Evolutionary conservation across 92 coral and sea anemone genomes (phyloP), one percentile per base, ranked within the genome.

Genomic region (Pocillopora grandis): DNA sequence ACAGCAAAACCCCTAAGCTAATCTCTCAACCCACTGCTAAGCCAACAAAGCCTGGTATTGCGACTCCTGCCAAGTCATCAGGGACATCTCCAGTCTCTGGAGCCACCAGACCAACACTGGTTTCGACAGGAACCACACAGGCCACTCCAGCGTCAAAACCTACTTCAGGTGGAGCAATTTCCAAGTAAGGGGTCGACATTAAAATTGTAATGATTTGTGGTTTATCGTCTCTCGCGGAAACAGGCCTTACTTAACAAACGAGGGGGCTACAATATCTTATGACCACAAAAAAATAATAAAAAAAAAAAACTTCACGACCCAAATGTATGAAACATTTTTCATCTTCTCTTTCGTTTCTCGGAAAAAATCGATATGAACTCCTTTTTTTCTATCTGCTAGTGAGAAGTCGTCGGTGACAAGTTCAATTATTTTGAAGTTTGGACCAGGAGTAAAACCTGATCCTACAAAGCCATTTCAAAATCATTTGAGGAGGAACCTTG

Each of bases 391-490:
- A 20, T 56, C 49, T n/a, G 15, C 55, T 52, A 83, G 86, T 12
- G 73, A 33, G 63, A 83, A 63, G 64, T 49, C 86, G 55, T 36
- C 82, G 3, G 86, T 92, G 35, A 87, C 87, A 5, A 80, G 76
- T 9, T 85, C 90, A 0, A 27, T 89, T 19, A 80, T 94, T 58
- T 78, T 94, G 27, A 94, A 90, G 82, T 94, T 94, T 59, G 92
- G 93, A 36, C 98, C 92, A n/a, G 91, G 88, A 72, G 88, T 85
- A 52, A 86, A 86, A 17, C 95, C 95, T 19, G 98, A 94, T 69
- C 98, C 98, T 3, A 94, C 98, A 55, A 69, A 80, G 42, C 95
- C 98, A 8, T 62, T 94, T 52, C 98, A 94, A 85, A 78, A 89
- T 35, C 80, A 86, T 16, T 63, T 94, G 71, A 85, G 87, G 78